Evolutionary conservation across 1,140 invertebrate species (phyloP).

Genomic region (Bombus haemorrhoidalis): DNA sequence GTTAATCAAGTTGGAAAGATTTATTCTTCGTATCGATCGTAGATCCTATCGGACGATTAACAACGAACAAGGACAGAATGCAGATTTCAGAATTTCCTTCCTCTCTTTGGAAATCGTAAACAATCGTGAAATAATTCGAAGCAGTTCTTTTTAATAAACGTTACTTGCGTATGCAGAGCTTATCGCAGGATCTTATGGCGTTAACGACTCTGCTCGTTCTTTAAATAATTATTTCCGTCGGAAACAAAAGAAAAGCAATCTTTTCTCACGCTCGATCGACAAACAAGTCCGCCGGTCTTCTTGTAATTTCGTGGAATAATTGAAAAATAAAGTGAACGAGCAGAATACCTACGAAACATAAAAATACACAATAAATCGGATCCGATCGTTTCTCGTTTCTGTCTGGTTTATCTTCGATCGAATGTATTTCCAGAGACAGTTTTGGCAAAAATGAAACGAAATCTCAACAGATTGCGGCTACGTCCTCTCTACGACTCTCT

Average conservation of each 20-base stretch:
- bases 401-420: not conserved
- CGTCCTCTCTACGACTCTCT: not conserved
- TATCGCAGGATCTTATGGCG: not conserved
- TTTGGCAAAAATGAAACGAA: not conserved
- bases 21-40: too few relatives aligned
- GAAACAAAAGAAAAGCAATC: not conserved
- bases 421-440: not conserved
- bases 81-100: not conserved
- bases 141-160: not conserved
- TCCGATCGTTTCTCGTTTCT: too few relatives aligned
- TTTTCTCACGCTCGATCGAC: not conserved
- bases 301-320: not conserved
- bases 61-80: not conserved
- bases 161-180: not conserved
- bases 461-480: not conserved
- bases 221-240: constrained; percentile 21
- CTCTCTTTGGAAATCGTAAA: not conserved
- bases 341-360: not conserved
- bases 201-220: not conserved
- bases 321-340: not conserved
- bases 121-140: not conserved
- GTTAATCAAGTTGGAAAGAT: too few relatives aligned
- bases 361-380: not conserved
- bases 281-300: not conserved
- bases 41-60: not conserved